Percentiles rank a stretch among this genome's conserved stretches.
Evolutionary conservation across 2,113 vertebrate genomes (phyloP).

Genomic region (Amphiprion percula): DNA sequence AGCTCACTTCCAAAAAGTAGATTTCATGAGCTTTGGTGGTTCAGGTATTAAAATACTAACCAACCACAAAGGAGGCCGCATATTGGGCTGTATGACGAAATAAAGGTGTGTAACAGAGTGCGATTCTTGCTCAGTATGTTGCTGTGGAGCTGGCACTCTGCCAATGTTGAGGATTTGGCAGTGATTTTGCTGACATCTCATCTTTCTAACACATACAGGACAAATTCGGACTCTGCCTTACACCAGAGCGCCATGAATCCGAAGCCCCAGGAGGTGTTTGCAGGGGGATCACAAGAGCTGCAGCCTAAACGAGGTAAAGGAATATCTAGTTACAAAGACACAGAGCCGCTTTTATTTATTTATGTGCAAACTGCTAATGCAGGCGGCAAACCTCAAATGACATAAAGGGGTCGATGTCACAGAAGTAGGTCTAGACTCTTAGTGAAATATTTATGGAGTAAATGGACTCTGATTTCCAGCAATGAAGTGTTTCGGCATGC

Average conservation of each 20-base stretch:
- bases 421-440: constrained; percentile 25
- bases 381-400: constrained; percentile 31
- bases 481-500: constrained; percentile 10
- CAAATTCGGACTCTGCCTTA: constrained; percentile 97
- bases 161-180: constrained; percentile 4
- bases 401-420: constrained; percentile 38
- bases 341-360: constrained; percentile 57
- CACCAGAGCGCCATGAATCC: constrained; percentile 98
- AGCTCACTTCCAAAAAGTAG: background rate
- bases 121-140: constrained; percentile 4
- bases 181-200: constrained; percentile 46
- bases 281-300: constrained; percentile 91
- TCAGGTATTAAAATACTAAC: background rate
- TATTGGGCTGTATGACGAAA: background rate
- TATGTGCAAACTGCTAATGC: constrained; percentile 38
- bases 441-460: constrained; percentile 62
- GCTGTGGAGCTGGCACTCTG: constrained; percentile 15
- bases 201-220: constrained; percentile 84
- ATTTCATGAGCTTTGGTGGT: background rate
- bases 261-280: constrained; percentile 90
- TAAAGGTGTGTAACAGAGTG: background rate
- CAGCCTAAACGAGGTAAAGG: constrained; percentile 94
- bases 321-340: constrained; percentile 48
- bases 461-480: constrained; percentile 31
- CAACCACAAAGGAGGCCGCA: background rate